Base-by-base conservation (phyloP, 2,888 invertebrate genomes). In the Lasioglossum pauxillum region DNA sequence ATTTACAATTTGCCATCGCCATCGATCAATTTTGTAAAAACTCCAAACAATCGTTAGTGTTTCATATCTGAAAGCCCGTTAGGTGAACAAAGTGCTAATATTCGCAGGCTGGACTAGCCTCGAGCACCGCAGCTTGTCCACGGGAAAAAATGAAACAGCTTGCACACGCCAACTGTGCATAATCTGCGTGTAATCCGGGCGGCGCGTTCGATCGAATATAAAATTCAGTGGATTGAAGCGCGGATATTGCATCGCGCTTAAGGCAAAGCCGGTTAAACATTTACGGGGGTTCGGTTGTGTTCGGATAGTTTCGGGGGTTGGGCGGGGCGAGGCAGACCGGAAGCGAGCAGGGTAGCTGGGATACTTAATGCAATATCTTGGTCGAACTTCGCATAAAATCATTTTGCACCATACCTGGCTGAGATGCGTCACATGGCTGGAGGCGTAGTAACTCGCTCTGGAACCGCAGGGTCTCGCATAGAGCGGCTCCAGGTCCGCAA, bases 391-490 rank as follows among this genome's bases (percentile, higher is more conserved):
- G 67, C 46, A 71, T 44, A 23, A 83, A 83, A 83, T 82, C 19
- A 78, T 84, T 64, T 80, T 67, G 31, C 80, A 64, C 83, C 95
- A 95, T 94, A 97, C 97, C 96, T 97, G 97, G 77, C 97, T 97
- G 90, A 97, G 96, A 93, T 97, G 97, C 89, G 97, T 97, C 89
- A 97, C 96, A 94, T 97, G 97, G 31, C 97, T 97, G n/a, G 97
- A 97, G 23, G 98, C 97, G 95, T 98, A 98, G 96, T 98, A 98
- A 35, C 97, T 97, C 77, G 97, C 96, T 92, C 96, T 95, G 89
- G 96, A 96, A 86, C 96, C 96, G 92, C 96, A 96, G 41, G 97
- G 96, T 78, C 95, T 92, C 78, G 95, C 95, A 82, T 95, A 95
- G 78, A 95, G 93, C 44, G 95, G 95, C 85, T 98, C 98, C 92